These are phyloP conservation scores for Theretra japonica DNA, from an alignment of 2,888 invertebrate genomes.

Conservation along the genomic window DNA sequence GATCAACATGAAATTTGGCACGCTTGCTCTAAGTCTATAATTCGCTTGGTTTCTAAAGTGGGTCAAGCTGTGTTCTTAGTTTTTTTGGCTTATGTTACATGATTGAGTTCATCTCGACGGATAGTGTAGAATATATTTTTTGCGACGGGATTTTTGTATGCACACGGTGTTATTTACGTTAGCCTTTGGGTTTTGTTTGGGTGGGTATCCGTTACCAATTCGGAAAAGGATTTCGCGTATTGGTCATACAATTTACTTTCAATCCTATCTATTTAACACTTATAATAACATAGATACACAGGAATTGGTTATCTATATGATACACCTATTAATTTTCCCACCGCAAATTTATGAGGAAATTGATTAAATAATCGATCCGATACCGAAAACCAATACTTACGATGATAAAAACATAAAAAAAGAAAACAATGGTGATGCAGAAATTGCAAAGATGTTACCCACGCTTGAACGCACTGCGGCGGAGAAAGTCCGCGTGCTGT, in stretches of 20 bases:
- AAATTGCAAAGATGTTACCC: conserved; percentile 60
- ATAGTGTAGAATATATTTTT: conserved; percentile 26
- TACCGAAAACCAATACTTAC: neutral
- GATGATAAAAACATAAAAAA: conserved; percentile 32
- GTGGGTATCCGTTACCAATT: neutral
- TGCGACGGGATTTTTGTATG: neutral
- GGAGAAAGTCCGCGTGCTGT: conserved; percentile 61
- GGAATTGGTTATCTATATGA: too few relatives aligned
- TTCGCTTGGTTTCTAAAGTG: conserved; percentile 1
- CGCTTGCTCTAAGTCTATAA: conserved; percentile 18
- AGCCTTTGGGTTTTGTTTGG: neutral
- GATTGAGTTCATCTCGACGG: conserved; percentile 18
- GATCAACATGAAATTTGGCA: conserved; percentile 23
- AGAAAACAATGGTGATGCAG: conserved; percentile 62
- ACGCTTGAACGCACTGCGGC: conserved; percentile 64
- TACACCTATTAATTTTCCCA: too few relatives aligned
- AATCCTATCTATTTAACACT: too few relatives aligned
- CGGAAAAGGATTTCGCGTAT: neutral
- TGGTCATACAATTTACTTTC: neutral
- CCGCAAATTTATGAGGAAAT: neutral
- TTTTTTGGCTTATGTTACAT: conserved; percentile 20
- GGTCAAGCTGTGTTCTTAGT: conserved; percentile 20
- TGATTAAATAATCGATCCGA: neutral
- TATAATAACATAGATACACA: too few relatives aligned
- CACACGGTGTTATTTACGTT: neutral